Conservation (phyloP, 2,888 invertebrate species). For the Choreutis nemorana region DNA sequence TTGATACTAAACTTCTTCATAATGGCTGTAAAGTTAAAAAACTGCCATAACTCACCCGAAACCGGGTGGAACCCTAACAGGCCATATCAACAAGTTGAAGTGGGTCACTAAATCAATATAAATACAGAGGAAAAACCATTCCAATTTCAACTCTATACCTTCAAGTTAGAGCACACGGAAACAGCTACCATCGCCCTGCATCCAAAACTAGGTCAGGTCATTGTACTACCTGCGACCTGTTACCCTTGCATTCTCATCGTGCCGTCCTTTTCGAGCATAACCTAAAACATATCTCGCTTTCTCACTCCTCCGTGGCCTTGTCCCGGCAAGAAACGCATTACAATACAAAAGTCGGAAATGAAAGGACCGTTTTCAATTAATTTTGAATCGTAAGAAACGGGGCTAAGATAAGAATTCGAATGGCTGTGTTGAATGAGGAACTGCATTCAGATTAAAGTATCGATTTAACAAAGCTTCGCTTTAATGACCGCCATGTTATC, state of each 20-base stretch:
- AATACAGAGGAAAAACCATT: conserved; percentile 28
- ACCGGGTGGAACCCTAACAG: conserved; percentile 13
- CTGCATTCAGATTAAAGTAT: conserved; percentile 32
- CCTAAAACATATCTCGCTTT: conserved; percentile 17
- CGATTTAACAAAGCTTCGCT: conserved; percentile 33
- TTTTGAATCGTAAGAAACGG: conserved; percentile 27
- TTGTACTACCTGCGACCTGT: conserved; percentile 54
- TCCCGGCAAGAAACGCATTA: conserved; percentile 31
- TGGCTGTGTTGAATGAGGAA: conserved; percentile 15
- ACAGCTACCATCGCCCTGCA: conserved; percentile 45
- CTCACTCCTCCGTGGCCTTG: conserved; percentile 43
- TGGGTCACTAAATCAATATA: conserved; percentile 57
- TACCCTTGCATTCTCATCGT: conserved; percentile 50
- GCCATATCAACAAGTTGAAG: conserved; percentile 45
- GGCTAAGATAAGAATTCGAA: conserved; percentile 20
- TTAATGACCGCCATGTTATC: conserved; percentile 20
- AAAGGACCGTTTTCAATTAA: conserved; percentile 30
- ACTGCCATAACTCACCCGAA: conserved; percentile 1
- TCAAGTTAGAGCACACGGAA: not conserved
- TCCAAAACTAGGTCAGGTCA: conserved; percentile 57
- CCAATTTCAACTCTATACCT: no score
- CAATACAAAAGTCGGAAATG: conserved; percentile 54
- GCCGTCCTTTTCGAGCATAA: conserved; percentile 23
- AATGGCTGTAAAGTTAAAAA: conserved; percentile 2
- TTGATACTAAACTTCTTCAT: no score